Evolutionary conservation across 2,113 vertebrate genomes (phyloP).

Genomic region (Eptesicus fuscus): DNA sequence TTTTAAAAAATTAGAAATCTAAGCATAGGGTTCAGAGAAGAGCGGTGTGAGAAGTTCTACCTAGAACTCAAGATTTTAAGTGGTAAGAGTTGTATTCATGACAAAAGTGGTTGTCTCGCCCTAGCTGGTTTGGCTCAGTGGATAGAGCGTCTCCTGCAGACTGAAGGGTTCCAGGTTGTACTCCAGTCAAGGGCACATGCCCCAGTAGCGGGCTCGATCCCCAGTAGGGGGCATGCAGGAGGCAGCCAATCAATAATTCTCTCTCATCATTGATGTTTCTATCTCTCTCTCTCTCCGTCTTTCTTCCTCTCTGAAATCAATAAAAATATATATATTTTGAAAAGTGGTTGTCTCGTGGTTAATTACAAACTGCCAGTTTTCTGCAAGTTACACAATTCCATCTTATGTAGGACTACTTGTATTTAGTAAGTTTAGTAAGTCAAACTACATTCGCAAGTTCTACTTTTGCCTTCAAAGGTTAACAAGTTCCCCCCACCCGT

Average conservation of each 20-base stretch:
- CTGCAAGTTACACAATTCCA: not conserved
- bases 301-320: too few relatives aligned
- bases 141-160: too few relatives aligned
- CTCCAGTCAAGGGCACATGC: too few relatives aligned
- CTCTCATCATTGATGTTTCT: too few relatives aligned
- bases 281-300: too few relatives aligned
- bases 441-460: not conserved
- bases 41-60: not conserved
- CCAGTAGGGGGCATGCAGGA: too few relatives aligned
- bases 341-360: not conserved
- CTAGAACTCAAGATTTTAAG: not conserved
- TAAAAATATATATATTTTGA: not conserved
- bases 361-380: not conserved
- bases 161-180: too few relatives aligned
- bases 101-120: not conserved
- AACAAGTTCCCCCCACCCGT: not conserved
- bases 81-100: not conserved
- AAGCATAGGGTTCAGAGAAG: not conserved
- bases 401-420: not conserved
- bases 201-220: too few relatives aligned
- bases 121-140: too few relatives aligned
- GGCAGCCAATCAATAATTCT: too few relatives aligned
- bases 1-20: not conserved
- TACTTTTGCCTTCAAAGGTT: not conserved
- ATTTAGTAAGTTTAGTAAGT: not conserved